These are phyloP conservation scores for Epinephelus moara DNA, from an alignment of 2,113 vertebrate species.

Conservation along the genomic window DNA sequence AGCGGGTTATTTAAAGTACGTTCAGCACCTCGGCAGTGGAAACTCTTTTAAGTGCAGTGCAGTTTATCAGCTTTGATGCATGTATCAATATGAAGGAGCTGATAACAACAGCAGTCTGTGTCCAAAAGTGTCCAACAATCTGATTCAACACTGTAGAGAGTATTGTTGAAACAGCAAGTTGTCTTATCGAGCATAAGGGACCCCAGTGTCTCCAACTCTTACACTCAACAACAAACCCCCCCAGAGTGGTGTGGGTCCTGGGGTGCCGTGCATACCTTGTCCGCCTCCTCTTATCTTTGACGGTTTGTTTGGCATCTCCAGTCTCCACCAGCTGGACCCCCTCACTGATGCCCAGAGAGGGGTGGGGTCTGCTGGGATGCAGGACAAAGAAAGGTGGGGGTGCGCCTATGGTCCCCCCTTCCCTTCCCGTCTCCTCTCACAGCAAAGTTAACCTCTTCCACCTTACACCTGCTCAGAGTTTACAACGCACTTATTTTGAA, in stretches of 20 bases:
- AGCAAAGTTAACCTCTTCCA: conserved; percentile 29
- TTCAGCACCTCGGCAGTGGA: conserved; percentile 53
- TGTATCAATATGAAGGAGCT: conserved; percentile 60
- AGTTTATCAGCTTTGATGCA: conserved; percentile 61
- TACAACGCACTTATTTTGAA: conserved; percentile 16
- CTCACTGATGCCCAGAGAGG: conserved; percentile 73
- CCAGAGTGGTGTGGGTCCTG: conserved; percentile 48
- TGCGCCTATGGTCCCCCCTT: conserved; percentile 32
- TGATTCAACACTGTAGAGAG: conserved; percentile 16
- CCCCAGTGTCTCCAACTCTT: conserved; percentile 20
- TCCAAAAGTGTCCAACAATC: conserved; percentile 19
- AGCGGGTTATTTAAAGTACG: conserved; percentile 67
- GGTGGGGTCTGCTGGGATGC: conserved; percentile 48
- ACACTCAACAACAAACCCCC: conserved; percentile 32
- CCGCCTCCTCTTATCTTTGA: conserved; percentile 80
- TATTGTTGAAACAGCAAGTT: conserved; percentile 37
- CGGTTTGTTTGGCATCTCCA: conserved; percentile 82
- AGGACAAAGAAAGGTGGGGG: conserved; percentile 53
- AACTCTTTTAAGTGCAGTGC: conserved; percentile 64
- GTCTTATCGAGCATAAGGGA: conserved; percentile 40
- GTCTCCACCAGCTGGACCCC: conserved; percentile 78
- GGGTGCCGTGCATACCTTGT: conserved; percentile 68
- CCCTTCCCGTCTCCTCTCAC: neutral
- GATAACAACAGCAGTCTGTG: conserved; percentile 44
- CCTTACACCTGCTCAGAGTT: conserved; percentile 52